Evolutionary conservation across 2,113 vertebrate genomes (phyloP).

Genomic region (Hemichromis elongatus): DNA sequence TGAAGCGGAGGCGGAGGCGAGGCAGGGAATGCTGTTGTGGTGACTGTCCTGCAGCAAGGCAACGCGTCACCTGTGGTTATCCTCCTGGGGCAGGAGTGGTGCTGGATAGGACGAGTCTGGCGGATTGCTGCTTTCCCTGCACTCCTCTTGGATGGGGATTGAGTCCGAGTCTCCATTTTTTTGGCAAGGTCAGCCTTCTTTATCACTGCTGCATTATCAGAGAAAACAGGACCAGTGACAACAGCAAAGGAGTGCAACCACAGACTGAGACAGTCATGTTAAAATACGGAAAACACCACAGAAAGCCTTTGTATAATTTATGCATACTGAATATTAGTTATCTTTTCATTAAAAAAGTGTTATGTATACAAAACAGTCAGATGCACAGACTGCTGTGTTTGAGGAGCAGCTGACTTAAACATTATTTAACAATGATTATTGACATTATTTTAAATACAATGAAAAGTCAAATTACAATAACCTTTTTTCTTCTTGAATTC

Average conservation of each 20-base stretch:
- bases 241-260: not conserved
- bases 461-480: slow-evolving; percentile 32
- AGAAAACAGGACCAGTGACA: slow-evolving; percentile 2
- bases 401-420: not conserved
- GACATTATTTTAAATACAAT: not conserved
- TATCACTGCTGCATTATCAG: slow-evolving; percentile 83
- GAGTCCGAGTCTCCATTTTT: slow-evolving; percentile 92
- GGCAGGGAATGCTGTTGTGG: slow-evolving; percentile 66
- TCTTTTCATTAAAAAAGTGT: not conserved
- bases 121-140: slow-evolving; percentile 89
- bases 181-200: slow-evolving; percentile 95
- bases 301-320: not conserved
- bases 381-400: not conserved
- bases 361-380: not conserved
- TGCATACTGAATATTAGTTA: not conserved
- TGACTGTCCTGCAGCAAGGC: slow-evolving; percentile 80
- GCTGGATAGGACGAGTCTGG: slow-evolving; percentile 91
- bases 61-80: slow-evolving; percentile 93
- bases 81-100: slow-evolving; percentile 94
- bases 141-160: slow-evolving; percentile 93
- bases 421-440: not conserved
- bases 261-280: not conserved
- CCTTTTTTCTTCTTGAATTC: slow-evolving; percentile 99
- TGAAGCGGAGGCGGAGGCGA: not conserved
- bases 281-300: not conserved